Evolutionary conservation across 2,888 invertebrate species (phyloP), one percentile per base, ranked within the genome.

Genomic region (Psylliodes chrysocephalus): DNA sequence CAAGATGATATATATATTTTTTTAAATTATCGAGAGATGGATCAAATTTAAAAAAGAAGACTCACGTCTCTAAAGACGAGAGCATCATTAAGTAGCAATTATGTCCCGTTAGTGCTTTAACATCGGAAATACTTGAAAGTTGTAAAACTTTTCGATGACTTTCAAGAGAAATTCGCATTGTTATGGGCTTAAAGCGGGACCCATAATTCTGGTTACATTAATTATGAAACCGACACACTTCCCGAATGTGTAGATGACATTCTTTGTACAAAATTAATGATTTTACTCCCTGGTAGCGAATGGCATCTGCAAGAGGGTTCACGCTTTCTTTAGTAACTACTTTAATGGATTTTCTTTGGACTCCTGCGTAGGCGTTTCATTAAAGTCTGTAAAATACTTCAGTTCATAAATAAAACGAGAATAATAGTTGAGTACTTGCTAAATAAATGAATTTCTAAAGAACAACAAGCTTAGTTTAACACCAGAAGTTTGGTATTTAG

Each of bases 211-310:
- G 74, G 73, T 73, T 74, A 75, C 77, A 78, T 79, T 79, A 78
- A 78, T 79, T 79, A 78, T 76, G 75, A 72, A 77, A 77, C 76
- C 76, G 77, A 77, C 77, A 78, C 76, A 76, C 74, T 75, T 75
- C 72, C 70, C 75, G 73, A 77, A 78, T 77, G 77, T 78, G 78
- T 76, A 71, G 75, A 75, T 78, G 78, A 78, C 78, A 77, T 78
- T 78, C 77, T 78, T 78, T 77, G 77, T 76, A 71, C 72, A 72
- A 76, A 78, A 79, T 79, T 78, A 78, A 78, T 78, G 78, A 77
- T 77, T 78, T 71, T 66, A 70, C 63, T 69, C 60, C 68, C 54
- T n/a, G 33, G n/a, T 10, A 22, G 51, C 28, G 52, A 38, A 25
- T 14, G 33, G 30, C 15, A 51, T 47, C 38, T 25, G 12, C 35